These are phyloP conservation scores for Spea bombifrons DNA, from an alignment of 2,113 vertebrate genomes.

Conservation along the genomic window DNA sequence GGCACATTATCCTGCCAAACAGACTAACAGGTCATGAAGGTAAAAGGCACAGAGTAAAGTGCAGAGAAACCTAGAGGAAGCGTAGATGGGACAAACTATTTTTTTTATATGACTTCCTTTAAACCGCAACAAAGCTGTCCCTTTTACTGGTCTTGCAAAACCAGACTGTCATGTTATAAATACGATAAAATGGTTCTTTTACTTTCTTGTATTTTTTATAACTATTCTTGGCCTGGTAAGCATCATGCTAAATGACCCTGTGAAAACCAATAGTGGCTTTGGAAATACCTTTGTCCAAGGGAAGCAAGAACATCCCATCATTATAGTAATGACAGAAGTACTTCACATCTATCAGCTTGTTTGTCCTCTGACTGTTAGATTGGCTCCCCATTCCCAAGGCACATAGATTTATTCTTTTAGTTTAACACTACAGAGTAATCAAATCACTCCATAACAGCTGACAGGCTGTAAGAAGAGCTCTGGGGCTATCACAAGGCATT, in stretches of 20 bases:
- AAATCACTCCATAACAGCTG: constrained; percentile 57
- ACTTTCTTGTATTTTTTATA: too few species aligned
- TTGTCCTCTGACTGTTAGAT: constrained; percentile 56
- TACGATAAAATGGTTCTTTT: too few species aligned
- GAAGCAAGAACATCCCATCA: constrained; percentile 47
- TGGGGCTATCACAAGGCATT: constrained; percentile 45
- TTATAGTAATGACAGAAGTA: constrained; percentile 25
- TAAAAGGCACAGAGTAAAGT: too few species aligned
- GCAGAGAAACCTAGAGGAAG: too few species aligned
- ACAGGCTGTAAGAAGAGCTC: constrained; percentile 54
- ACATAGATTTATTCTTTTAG: constrained; percentile 59
- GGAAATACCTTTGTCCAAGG: constrained; percentile 22
- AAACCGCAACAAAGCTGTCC: too few species aligned
- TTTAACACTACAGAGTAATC: constrained; percentile 61
- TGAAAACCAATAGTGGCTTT: constrained; percentile 1
- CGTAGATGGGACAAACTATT: too few species aligned
- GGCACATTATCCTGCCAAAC: too few species aligned
- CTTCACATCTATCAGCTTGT: constrained; percentile 57
- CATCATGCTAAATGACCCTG: neutral
- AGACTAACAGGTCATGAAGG: too few species aligned
- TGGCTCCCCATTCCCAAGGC: constrained; percentile 53
- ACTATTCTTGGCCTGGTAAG: too few species aligned
- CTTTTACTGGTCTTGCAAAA: too few species aligned
- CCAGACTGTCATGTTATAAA: too few species aligned
- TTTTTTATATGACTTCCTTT: too few species aligned